Evolutionary conservation across 23 tunicate species (phyloP).

Genomic region (Clavelina lepadiformis): DNA sequence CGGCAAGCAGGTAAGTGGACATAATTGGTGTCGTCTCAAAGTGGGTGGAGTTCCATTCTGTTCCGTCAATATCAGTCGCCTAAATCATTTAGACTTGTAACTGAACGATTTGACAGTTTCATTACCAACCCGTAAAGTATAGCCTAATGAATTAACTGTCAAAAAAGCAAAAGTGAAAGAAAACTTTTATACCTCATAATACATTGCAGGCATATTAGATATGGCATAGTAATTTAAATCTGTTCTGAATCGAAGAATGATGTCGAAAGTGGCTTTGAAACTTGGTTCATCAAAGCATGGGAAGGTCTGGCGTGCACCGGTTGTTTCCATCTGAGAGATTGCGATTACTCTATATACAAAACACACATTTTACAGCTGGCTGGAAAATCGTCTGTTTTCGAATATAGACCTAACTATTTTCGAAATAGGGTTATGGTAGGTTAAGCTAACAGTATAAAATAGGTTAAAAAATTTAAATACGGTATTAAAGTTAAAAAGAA

Average conservation of each 20-base stretch:
- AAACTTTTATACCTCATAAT: slow-evolving; percentile 23
- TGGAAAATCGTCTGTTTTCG: too few relatives aligned
- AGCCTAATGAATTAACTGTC: too few relatives aligned
- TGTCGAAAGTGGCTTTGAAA: slow-evolving; percentile 60
- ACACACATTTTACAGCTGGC: too few relatives aligned
- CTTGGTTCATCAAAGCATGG: slow-evolving; percentile 90
- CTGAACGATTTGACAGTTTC: too few relatives aligned
- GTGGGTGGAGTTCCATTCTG: slow-evolving; percentile 25
- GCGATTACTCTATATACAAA: slow-evolving; percentile 82
- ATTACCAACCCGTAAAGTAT: too few relatives aligned
- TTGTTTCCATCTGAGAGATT: slow-evolving; percentile 57
- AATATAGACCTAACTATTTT: too few relatives aligned
- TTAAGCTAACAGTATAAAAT: too few relatives aligned
- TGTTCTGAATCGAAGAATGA: slow-evolving; percentile 19
- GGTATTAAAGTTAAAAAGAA: too few relatives aligned
- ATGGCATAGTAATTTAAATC: slow-evolving; percentile 34
- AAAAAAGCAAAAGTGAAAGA: not conserved
- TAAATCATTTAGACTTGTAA: too few relatives aligned
- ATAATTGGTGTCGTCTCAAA: slow-evolving; percentile 40
- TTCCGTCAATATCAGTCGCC: too few relatives aligned
- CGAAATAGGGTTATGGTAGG: too few relatives aligned
- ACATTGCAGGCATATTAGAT: slow-evolving; percentile 63
- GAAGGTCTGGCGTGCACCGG: slow-evolving; percentile 79
- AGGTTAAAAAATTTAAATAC: too few relatives aligned
- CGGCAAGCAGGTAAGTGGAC: slow-evolving; percentile 67